phyloP scores from a whole-genome alignment of 1,140 invertebrate species.

The Solenopsis invicta region DNA sequence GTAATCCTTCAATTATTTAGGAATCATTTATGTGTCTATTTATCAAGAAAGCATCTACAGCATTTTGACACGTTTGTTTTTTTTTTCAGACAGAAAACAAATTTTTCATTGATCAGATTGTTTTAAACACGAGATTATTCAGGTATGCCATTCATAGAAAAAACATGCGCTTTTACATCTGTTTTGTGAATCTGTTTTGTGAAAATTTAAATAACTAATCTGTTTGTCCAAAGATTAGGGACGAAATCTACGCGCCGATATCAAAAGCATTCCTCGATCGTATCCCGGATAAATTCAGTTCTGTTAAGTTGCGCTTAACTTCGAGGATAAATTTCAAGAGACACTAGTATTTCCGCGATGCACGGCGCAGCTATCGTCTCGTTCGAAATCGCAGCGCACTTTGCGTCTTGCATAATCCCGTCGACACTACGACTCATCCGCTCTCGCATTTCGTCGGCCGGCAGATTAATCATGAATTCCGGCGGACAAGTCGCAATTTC shows the following conservation, averaged over 20 bases:
- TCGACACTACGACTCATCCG: slow-evolving; percentile 22
- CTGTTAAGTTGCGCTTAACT: not conserved
- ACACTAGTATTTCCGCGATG: not conserved
- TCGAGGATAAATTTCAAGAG: slow-evolving; percentile 20
- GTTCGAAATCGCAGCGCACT: slow-evolving; percentile 37
- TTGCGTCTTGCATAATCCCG: slow-evolving; percentile 49
- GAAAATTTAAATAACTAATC: slow-evolving; percentile 60
- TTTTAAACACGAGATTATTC: slow-evolving; percentile 41
- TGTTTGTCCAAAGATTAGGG: slow-evolving; percentile 73
- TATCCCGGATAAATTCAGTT: not conserved
- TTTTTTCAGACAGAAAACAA: slow-evolving; percentile 53
- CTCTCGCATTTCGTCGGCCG: slow-evolving; percentile 43
- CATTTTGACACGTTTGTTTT: slow-evolving; percentile 11
- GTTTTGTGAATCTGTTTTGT: slow-evolving; percentile 56
- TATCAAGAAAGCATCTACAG: slow-evolving; percentile 29
- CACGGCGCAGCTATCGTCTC: not conserved
- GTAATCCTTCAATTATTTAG: not conserved
- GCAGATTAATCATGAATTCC: slow-evolving; percentile 51
- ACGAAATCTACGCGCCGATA: not conserved
- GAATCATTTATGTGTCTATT: slow-evolving; percentile 26
- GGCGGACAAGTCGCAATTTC: not conserved
- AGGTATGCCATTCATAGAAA: slow-evolving; percentile 17
- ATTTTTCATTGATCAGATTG: slow-evolving; percentile 25
- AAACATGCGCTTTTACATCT: slow-evolving; percentile 67
- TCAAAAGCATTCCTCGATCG: not conserved